Conservation (phyloP, 2,797 vertebrate species). For the Cercopithecus mitis region DNA sequence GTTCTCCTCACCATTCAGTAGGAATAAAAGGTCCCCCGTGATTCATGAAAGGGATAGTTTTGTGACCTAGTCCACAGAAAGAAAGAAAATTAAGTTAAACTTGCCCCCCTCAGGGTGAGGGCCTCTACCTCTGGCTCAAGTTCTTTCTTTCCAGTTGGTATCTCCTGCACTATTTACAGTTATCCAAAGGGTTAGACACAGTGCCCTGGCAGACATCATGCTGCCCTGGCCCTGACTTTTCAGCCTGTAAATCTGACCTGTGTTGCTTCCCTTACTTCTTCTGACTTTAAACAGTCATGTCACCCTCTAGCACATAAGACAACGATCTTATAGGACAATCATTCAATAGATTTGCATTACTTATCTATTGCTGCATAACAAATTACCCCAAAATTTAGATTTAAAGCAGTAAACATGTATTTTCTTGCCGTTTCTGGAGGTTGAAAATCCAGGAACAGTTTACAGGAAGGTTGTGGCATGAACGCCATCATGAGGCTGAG, state of each 20-base stretch:
- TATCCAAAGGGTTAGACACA: not conserved
- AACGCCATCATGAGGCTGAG: not conserved
- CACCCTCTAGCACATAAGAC: not conserved
- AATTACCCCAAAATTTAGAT: not conserved
- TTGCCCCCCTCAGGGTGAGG: not conserved
- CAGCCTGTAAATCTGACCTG: not conserved
- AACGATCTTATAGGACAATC: not conserved
- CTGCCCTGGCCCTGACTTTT: not conserved
- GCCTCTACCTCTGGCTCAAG: accelerated
- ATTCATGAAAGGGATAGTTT: not conserved
- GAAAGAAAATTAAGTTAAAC: not conserved
- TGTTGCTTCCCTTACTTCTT: not conserved
- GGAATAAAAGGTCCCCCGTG: not conserved
- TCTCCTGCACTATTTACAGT: not conserved
- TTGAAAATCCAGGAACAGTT: not conserved
- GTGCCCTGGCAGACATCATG: not conserved
- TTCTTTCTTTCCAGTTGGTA: not conserved
- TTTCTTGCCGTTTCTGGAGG: not conserved
- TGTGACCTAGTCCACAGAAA: not conserved
- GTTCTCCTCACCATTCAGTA: not conserved
- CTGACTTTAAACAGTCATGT: not conserved
- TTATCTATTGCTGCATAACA: not conserved
- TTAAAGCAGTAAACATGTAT: not conserved
- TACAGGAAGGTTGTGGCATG: accelerated
- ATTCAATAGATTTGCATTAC: not conserved